Conservation (phyloP, 2,888 invertebrate genomes). For the Saturnia pavonia region DNA sequence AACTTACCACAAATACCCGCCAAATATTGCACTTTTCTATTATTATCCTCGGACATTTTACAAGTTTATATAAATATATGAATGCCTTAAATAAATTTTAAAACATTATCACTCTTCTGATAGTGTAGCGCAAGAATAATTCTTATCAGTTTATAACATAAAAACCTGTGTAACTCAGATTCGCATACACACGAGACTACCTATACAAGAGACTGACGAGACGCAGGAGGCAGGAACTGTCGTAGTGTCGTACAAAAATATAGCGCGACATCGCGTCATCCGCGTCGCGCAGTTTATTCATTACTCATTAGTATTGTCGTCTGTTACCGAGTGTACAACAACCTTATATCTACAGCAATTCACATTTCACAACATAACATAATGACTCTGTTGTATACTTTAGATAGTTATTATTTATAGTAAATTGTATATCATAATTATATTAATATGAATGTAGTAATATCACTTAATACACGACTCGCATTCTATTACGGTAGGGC, state of each 20-base stretch:
- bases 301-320: not conserved
- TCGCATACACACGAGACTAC: not conserved
- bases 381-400: not conserved
- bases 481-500: no score
- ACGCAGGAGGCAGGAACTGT: no score
- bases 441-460: no score
- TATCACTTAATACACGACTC: no score
- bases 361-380: not conserved
- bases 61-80: not conserved
- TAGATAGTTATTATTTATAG: no score
- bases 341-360: not conserved
- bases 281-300: no score
- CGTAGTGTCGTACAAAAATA: slow-evolving; percentile 3
- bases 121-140: not conserved
- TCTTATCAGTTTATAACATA: slow-evolving; percentile 19
- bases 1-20: slow-evolving; percentile 72
- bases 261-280: slow-evolving; percentile 14
- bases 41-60: slow-evolving; percentile 42
- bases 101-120: slow-evolving; percentile 10
- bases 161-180: slow-evolving; percentile 3
- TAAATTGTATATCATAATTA: no score
- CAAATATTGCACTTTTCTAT: slow-evolving; percentile 68
- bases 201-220: no score
- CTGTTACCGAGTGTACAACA: not conserved
- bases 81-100: not conserved